These are phyloP conservation scores for Bucco capensis DNA, from an alignment of 2,113 vertebrate species.

Conservation along the genomic window DNA sequence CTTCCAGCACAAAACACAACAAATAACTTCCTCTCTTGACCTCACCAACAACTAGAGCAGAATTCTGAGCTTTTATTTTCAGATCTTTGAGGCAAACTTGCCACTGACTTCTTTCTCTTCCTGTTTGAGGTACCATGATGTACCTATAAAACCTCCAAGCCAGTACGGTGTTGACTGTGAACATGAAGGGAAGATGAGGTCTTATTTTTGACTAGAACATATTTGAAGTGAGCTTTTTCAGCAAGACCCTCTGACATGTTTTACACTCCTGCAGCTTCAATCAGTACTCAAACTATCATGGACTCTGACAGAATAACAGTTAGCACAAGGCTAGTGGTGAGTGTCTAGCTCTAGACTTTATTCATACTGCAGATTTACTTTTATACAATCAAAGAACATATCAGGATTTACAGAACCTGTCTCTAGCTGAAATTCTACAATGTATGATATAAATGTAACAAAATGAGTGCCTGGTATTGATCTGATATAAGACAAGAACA, in stretches of 20 bases:
- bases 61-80: background rate
- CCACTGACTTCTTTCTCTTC: background rate
- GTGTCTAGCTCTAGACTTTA: background rate
- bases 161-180: background rate
- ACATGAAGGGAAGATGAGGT: background rate
- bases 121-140: background rate
- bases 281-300: background rate
- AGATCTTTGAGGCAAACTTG: background rate
- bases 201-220: background rate
- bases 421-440: background rate
- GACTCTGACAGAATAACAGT: background rate
- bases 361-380: constrained; percentile 1
- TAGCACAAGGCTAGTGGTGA: background rate
- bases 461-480: constrained; percentile 15
- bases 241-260: background rate
- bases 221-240: background rate
- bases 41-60: background rate
- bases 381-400: background rate
- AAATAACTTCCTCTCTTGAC: background rate
- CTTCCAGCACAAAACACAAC: background rate
- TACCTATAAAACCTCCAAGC: background rate
- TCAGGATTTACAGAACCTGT: constrained; percentile 5
- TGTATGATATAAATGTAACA: background rate
- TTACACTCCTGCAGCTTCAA: fast-evolving
- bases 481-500: background rate